Evolutionary conservation across 2,888 invertebrate species (phyloP).

Genomic region (Ochropacha duplaris): DNA sequence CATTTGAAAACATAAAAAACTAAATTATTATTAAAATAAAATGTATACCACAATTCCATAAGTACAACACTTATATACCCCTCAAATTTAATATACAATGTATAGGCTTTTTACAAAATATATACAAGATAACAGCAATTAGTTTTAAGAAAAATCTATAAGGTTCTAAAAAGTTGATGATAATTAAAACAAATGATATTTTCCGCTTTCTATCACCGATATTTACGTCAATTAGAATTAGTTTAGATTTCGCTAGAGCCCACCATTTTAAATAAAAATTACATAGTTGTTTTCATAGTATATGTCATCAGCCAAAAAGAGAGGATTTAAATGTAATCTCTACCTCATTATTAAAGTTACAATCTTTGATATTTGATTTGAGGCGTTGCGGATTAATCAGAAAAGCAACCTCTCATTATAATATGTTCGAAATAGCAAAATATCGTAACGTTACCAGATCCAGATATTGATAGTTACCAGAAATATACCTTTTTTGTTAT

Average conservation of each 20-base stretch:
- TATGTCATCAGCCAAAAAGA: constrained; percentile 28
- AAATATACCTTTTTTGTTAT: constrained; percentile 12
- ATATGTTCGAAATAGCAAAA: background rate
- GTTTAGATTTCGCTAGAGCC: constrained; percentile 78
- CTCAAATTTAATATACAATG: constrained; percentile 51
- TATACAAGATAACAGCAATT: constrained; percentile 54
- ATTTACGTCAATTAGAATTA: constrained; percentile 52
- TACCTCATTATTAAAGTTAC: constrained; percentile 58
- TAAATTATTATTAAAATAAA: constrained; percentile 51
- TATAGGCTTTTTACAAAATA: constrained; percentile 74
- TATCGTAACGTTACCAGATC: background rate
- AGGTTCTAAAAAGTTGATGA: constrained; percentile 42
- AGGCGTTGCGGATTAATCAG: constrained; percentile 18
- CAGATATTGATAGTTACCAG: constrained; percentile 26
- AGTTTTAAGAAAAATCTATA: constrained; percentile 59
- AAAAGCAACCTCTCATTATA: background rate
- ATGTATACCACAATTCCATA: constrained; percentile 24
- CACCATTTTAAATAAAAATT: constrained; percentile 45
- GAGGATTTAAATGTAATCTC: constrained; percentile 40
- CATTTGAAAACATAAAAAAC: constrained; percentile 31
- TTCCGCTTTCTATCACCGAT: constrained; percentile 43
- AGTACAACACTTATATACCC: constrained; percentile 67
- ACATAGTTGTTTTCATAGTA: background rate
- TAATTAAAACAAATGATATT: constrained; percentile 10
- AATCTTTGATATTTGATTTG: constrained; percentile 36